Evolutionary conservation across 2,888 invertebrate genomes (phyloP), one percentile per base, ranked within the genome.

Genomic region (Drosophila mimetica): DNA sequence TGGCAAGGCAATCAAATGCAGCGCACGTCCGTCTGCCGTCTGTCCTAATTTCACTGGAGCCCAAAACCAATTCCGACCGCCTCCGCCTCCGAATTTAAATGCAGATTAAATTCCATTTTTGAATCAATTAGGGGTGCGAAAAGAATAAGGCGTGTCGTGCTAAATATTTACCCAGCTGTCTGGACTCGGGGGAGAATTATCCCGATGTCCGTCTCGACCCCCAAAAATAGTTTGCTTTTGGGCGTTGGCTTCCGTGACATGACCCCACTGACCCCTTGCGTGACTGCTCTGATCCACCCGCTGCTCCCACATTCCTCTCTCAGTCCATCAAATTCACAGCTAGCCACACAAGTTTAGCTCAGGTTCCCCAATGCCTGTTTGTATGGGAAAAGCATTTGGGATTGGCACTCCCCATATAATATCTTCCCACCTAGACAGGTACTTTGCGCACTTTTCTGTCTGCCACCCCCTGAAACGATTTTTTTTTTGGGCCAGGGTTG

Each of bases 71-170:
- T 42, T 54, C 52, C 28, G 54, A 48, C 30, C 44, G 55, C n/a
- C 16, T 28, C 30, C 44, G 55, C n/a, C 16, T 28, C 61, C 14
- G 14, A 61, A 74, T 60, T 69, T 36, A 60, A 80, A 67, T 70
- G 75, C 69, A 58, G 66, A 72, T 86, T 57, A 52, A 83, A 80
- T 80, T 74, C 66, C 71, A 74, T 48, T 63, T 70, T 72, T 59
- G 55, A 86, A 75, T 77, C 86, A 86, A 80, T 80, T 80, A 86
- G 77, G 80, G 52, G 57, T 52, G 61, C 25, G 25, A 46, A 50
- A 51, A 44, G 30, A 32, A 59, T n/a, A 30, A 41, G 75, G 83
- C 80, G 74, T 71, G 71, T 30, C 75, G 51, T 39, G 64, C 69
- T 58, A 71, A 71, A 77, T 79, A 83, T 80, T 77, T 71, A 80